Base-by-base conservation (phyloP, 2,113 vertebrate species). In the Pantherophis guttatus region DNA sequence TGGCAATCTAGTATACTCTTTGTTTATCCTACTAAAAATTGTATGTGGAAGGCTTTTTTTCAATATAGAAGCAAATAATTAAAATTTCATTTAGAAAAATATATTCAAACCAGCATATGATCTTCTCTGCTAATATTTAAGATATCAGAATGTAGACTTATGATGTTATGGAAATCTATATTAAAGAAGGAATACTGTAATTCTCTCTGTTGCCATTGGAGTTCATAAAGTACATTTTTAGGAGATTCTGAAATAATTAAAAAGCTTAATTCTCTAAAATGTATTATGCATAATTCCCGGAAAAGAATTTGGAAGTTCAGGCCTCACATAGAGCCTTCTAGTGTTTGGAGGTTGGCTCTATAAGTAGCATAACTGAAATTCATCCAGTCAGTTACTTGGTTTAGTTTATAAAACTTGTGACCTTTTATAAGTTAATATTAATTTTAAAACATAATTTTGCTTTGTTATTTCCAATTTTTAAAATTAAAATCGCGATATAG, bases 1-100 rank as follows among this genome's bases (percentile, higher is more conserved):
- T 81, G 75, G 33, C 21, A 44, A 81, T 21, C 15, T 81, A 33
- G 7, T 39, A 39, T 81, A 39, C 33, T 8, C 75, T 81, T 81
- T 81, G 17, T 39, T 81, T 81, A 81, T 44, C 8, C 75, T 81
- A 39, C 33, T 81, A 81, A 81, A 81, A 44, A 81, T 44, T 17
- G 9, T 81, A 44, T 4, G 19, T 81, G 19, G 8, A 81, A 81
- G 75, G 33, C 33, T 52, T 91, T 91, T 96, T 90, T 96, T 91
- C 62, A 55, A 93, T 95, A 97, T 52, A 90, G 26, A 95, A 89
- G 92, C 90, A 95, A 90, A 96, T 91, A 81, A 59, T 92, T 94
- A 89, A 89, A 92, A 93, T 94, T 24, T 93, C 91, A 90, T 52
- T 91, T 93, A 90, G 89, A 91, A 90, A 92, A 92, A 93, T 52